Evolutionary conservation across 2,888 invertebrate species (phyloP), one percentile per base, ranked within the genome.

Genomic region (Ophion obscuratus): DNA sequence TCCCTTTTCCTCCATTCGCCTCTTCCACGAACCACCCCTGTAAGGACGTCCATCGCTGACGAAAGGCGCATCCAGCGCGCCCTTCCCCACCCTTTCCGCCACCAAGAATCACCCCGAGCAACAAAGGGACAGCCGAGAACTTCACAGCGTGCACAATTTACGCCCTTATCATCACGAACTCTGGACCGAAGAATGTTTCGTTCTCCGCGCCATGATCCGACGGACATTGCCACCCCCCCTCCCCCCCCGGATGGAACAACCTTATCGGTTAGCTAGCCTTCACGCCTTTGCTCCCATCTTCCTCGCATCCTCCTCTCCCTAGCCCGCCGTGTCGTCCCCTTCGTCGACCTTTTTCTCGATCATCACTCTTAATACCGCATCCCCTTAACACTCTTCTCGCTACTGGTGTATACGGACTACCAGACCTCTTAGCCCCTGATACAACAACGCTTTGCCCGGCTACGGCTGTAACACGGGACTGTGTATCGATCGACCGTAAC

Each of bases 401-500:
- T 44, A 36, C n/a, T 66, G 4, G 17, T 47, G 11, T 71, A 24
- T 57, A 44, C 62, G 36, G 79, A 59, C 70, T 31, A 68, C 61
- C 79, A 14, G 71, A n/a, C 73, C 74, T 81, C 81, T 74, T 74
- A 74, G 66, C 80, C 77, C 77, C 82, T 76, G 75, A 79, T 85
- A 82, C 85, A 79, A 85, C 85, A 85, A 67, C 59, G 79, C 79
- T 82, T 85, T 66, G 74, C 81, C 53, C 67, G 81, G 73, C 80
- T 17, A 14, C 74, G 67, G 67, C 74, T 74, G 74, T 81, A 57
- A 61, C 53, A 53, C 47, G 9, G 36, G 64, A 53, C 4, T 53
- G 78, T 85, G 66, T 83, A 85, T 85, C 85, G 85, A 85, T 85
- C 85, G 85, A 83, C 76, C 79, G 85, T 85, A 83, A 85, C 85